Evolutionary conservation across 2,113 vertebrate genomes (phyloP).

Genomic region (Agapornis roseicollis): DNA sequence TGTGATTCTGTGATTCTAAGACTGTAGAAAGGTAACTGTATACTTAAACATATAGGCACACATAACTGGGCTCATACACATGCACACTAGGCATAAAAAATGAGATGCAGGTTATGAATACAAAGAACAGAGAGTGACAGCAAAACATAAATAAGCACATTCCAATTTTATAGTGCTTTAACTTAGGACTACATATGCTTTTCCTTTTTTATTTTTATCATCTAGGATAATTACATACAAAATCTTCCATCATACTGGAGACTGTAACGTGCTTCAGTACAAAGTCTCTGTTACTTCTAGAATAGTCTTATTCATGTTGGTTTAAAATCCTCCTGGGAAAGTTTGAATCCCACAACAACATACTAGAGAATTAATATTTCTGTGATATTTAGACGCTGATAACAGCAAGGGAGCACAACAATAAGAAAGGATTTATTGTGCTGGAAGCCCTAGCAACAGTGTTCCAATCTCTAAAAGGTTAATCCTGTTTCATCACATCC

Average conservation of each 20-base stretch:
- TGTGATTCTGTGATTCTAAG: background rate
- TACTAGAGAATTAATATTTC: background rate
- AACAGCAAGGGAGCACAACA: background rate
- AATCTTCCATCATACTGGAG: background rate
- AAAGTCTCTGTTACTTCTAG: background rate
- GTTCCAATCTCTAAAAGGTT: background rate
- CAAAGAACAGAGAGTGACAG: background rate
- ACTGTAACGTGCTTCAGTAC: background rate
- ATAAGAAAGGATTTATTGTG: background rate
- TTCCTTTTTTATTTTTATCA: background rate
- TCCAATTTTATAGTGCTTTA: background rate
- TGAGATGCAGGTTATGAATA: accelerated
- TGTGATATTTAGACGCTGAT: background rate
- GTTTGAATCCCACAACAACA: background rate
- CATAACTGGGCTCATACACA: background rate
- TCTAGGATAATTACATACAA: background rate
- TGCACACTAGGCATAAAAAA: background rate
- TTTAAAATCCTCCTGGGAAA: background rate
- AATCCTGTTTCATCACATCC: background rate
- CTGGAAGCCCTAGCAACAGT: background rate
- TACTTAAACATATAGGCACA: background rate
- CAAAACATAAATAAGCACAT: background rate
- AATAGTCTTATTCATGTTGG: background rate
- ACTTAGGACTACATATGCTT: background rate
- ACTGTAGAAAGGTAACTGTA: background rate